Evolutionary conservation across 2,113 vertebrate genomes (phyloP).

Genomic region (Dolichotis patagonum): DNA sequence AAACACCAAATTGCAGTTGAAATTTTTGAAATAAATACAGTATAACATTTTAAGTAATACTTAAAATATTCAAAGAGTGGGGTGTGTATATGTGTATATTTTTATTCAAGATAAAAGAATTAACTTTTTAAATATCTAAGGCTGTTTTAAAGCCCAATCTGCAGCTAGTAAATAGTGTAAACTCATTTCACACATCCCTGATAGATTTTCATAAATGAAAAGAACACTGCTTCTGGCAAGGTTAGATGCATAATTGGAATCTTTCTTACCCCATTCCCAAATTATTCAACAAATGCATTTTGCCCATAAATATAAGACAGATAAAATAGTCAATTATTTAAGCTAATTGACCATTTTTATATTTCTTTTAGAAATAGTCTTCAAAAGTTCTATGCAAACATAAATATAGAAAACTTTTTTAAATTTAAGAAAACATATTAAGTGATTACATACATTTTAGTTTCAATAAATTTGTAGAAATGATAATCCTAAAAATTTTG

Average conservation of each 20-base stretch:
- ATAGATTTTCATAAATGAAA: background rate
- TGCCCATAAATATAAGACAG: background rate
- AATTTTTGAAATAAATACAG: slow-evolving; percentile 3
- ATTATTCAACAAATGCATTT: slow-evolving; percentile 34
- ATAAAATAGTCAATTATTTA: slow-evolving; percentile 16
- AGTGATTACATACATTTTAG: background rate
- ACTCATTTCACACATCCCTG: background rate
- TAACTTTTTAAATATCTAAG: slow-evolving; percentile 6
- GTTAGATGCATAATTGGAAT: background rate
- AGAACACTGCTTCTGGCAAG: background rate
- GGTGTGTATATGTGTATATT: background rate
- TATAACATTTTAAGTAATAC: background rate
- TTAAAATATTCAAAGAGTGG: background rate
- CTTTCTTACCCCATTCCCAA: background rate
- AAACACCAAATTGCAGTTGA: slow-evolving; percentile 7
- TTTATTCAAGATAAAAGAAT: slow-evolving; percentile 51
- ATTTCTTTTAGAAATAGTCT: slow-evolving; percentile 35
- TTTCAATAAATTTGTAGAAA: slow-evolving; percentile 31
- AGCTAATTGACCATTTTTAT: slow-evolving; percentile 28
- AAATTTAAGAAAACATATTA: background rate
- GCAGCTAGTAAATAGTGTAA: background rate
- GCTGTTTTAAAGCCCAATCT: background rate
- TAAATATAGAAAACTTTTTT: slow-evolving; percentile 21
- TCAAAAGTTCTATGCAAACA: slow-evolving; percentile 33
- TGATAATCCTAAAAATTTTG: background rate